Percentiles rank a stretch among this genome's conserved stretches.
Conservation (phyloP, 35 echinoderm and acorn worm genomes). For the Ophioderma brevispina region DNA sequence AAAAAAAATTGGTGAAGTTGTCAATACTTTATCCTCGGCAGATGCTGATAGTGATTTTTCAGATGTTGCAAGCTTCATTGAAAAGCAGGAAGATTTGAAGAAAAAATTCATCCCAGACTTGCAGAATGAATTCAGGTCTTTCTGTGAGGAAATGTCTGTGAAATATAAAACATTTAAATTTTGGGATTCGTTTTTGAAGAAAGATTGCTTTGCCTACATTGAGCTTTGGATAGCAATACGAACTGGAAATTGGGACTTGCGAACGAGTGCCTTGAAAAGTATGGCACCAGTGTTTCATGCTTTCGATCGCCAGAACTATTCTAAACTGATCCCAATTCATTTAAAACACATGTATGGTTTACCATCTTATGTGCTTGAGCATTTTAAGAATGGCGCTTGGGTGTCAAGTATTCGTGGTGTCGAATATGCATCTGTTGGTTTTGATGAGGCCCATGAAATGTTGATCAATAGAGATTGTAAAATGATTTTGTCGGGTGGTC, state of each 20-base stretch:
- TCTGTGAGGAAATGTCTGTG: conserved; percentile 15
- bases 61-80: not conserved
- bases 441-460: conserved; percentile 30
- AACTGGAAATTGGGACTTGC: conserved; percentile 42
- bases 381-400: conserved; percentile 66
- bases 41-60: not conserved
- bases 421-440: not conserved
- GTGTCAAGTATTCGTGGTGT: conserved; percentile 39
- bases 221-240: conserved; percentile 35
- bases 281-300: conserved; percentile 63
- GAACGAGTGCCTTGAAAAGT: conserved; percentile 50
- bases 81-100: not conserved
- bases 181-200: conserved; percentile 30
- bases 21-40: not conserved
- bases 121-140: not conserved
- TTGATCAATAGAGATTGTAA: conserved; percentile 23
- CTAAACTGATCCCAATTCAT: conserved; percentile 57
- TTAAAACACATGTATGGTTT: conserved; percentile 40
- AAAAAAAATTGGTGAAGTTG: not conserved
- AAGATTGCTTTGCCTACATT: conserved; percentile 54
- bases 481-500: not conserved
- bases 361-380: conserved; percentile 26
- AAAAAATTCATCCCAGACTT: not conserved
- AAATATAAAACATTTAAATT: conserved; percentile 42
- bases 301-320: conserved; percentile 63